Evolutionary conservation across 53 echinoderm and acorn worm genomes (phyloP).

Genomic region (Actinopyga echinites): DNA sequence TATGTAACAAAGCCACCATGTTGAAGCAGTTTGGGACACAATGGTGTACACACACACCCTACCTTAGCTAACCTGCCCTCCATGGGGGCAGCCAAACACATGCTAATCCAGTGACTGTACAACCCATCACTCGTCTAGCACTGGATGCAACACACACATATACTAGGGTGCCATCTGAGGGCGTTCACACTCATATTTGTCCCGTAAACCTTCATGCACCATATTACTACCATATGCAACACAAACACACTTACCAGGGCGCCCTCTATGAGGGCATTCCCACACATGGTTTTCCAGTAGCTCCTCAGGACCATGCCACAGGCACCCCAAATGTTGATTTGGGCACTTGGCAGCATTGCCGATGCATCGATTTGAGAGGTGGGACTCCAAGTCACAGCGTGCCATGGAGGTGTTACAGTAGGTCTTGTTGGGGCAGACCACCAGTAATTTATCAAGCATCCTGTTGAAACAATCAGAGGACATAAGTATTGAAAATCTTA

Average conservation of each 20-base stretch:
- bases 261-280: slow-evolving; percentile 71
- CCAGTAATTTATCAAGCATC: slow-evolving; percentile 89
- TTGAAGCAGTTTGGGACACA: too few species aligned
- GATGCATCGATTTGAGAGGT: slow-evolving; percentile 81
- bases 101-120: too few species aligned
- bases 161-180: too few species aligned
- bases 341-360: slow-evolving; percentile 74
- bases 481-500: too few species aligned
- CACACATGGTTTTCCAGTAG: slow-evolving; percentile 65
- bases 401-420: slow-evolving; percentile 88
- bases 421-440: slow-evolving; percentile 93
- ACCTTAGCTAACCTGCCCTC: too few species aligned
- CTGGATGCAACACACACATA: too few species aligned
- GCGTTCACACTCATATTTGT: too few species aligned
- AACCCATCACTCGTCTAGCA: too few species aligned
- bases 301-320: slow-evolving; percentile 71
- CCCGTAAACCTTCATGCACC: too few species aligned
- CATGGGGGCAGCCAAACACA: too few species aligned
- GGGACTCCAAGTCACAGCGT: slow-evolving; percentile 85
- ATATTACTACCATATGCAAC: neutral
- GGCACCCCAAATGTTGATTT: slow-evolving; percentile 69
- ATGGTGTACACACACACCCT: too few species aligned
- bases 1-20: too few species aligned
- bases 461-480: slow-evolving; percentile 35
- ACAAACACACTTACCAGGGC: slow-evolving; percentile 51